phyloP scores from a whole-genome alignment of 2,797 vertebrate genomes.

The Sebastes steindachneri region DNA sequence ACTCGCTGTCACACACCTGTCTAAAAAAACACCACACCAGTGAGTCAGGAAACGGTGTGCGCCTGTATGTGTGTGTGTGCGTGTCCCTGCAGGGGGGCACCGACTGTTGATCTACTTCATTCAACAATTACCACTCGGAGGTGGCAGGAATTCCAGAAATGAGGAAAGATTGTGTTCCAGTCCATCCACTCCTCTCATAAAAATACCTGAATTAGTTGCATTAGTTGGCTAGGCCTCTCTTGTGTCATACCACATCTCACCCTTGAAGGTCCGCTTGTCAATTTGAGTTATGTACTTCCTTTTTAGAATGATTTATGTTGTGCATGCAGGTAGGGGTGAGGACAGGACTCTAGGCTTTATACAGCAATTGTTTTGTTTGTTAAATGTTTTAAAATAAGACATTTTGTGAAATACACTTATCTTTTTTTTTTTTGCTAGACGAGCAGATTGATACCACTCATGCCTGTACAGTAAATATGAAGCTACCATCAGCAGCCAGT shows the following conservation, averaged over 20 bases:
- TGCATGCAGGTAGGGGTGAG: neutral
- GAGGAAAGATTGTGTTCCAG: constrained; percentile 63
- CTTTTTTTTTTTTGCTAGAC: too few relatives aligned
- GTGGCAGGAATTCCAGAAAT: constrained; percentile 78
- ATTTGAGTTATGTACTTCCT: constrained; percentile 29
- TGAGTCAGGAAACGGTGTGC: constrained; percentile 47
- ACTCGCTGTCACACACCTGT: constrained; percentile 67
- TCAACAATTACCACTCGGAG: constrained; percentile 70
- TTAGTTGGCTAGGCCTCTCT: constrained; percentile 58
- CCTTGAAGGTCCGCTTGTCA: constrained; percentile 48
- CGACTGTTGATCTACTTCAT: constrained; percentile 74
- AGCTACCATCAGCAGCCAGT: neutral
- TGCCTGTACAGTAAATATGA: neutral
- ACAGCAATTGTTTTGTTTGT: neutral
- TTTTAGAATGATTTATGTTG: constrained; percentile 3
- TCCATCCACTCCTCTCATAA: constrained; percentile 65
- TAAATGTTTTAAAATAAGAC: neutral
- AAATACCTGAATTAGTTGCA: constrained; percentile 71
- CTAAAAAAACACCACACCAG: constrained; percentile 49
- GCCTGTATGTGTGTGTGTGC: constrained; percentile 1
- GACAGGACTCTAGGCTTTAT: neutral
- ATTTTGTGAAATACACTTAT: neutral
- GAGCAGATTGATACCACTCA: neutral
- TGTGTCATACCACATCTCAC: constrained; percentile 58
- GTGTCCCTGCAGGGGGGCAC: constrained; percentile 46